These are phyloP conservation scores for Osmoderma eremita DNA, from an alignment of 2,888 invertebrate species.

Conservation along the genomic window DNA sequence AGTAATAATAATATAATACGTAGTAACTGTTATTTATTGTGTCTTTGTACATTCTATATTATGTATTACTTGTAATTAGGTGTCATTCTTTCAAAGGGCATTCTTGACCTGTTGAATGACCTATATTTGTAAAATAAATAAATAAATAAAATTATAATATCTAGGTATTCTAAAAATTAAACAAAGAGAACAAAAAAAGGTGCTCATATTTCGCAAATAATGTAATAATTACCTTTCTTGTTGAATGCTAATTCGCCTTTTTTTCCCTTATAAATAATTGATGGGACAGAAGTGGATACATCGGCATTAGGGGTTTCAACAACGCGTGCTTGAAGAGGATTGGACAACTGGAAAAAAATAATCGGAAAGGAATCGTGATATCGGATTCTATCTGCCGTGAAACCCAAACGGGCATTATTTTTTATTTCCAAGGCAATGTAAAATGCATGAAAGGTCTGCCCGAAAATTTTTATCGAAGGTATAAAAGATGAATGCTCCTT, in stretches of 20 bases:
- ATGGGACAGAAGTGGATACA: neutral
- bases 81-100: no score
- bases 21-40: no score
- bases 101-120: no score
- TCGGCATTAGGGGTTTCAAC: slow-evolving; percentile 13
- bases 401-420: slow-evolving; percentile 23
- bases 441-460: slow-evolving; percentile 30
- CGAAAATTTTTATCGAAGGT: slow-evolving; percentile 27
- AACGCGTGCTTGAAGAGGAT: slow-evolving; percentile 8
- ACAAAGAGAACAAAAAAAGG: no score
- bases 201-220: no score
- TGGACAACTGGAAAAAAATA: slow-evolving; percentile 28
- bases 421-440: slow-evolving; percentile 29
- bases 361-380: slow-evolving; percentile 26
- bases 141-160: no score
- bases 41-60: no score
- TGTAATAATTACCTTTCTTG: no score
- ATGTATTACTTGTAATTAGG: no score
- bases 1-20: no score
- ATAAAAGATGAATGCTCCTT: slow-evolving; percentile 22
- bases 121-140: no score
- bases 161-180: no score
- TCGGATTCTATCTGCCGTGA: slow-evolving; percentile 16
- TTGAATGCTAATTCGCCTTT: slow-evolving; percentile 7
- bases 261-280: slow-evolving; percentile 17